Evolutionary conservation across 2,797 vertebrate species (phyloP).

Genomic region (Cuniculus paca): DNA sequence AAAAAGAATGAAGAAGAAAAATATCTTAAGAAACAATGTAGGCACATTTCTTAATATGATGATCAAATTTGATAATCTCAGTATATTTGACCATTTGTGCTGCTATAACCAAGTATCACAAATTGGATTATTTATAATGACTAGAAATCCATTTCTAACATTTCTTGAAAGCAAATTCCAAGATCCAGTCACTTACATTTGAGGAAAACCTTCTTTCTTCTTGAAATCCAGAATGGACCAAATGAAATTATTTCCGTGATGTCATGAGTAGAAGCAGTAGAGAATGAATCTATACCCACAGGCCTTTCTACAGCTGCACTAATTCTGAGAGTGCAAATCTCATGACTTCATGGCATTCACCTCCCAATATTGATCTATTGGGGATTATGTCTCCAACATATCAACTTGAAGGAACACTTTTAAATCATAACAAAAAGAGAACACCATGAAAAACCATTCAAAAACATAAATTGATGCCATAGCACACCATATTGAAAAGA

Average conservation of each 20-base stretch:
- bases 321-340: accelerated
- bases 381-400: not conserved
- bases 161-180: not conserved
- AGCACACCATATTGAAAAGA: not conserved
- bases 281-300: not conserved
- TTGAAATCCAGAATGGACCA: not conserved
- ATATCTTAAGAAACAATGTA: not conserved
- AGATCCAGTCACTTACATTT: no score
- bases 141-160: not conserved
- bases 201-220: not conserved
- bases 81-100: not conserved
- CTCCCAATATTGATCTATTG: not conserved
- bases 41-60: not conserved
- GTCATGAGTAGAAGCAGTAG: not conserved
- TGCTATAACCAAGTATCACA: not conserved
- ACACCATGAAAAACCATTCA: not conserved
- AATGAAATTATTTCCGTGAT: no score
- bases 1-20: not conserved
- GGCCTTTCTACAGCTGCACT: not conserved
- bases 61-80: not conserved
- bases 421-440: not conserved
- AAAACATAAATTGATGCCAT: not conserved
- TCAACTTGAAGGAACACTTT: not conserved
- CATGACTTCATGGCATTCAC: not conserved
- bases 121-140: not conserved